Percentiles rank a stretch among this genome's conserved stretches.
Conservation (phyloP, 2,113 vertebrate species). For the Ceyx cyanopectus region DNA sequence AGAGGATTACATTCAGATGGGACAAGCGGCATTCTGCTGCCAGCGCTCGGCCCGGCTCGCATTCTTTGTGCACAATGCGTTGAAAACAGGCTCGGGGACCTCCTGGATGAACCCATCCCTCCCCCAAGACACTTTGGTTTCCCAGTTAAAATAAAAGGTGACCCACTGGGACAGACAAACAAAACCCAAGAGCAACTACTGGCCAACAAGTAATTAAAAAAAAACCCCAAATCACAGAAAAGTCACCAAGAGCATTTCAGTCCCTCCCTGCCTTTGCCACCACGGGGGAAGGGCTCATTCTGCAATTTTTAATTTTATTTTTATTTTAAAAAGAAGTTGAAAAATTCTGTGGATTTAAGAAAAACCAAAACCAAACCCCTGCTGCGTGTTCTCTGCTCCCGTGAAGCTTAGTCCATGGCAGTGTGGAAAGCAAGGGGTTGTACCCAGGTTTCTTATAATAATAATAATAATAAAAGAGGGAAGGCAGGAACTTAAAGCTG, state of each 20-base stretch:
- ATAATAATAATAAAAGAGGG: background rate
- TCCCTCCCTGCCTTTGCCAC: background rate
- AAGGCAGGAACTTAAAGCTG: background rate
- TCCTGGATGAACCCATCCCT: background rate
- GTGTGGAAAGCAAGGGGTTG: background rate
- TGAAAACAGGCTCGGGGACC: background rate
- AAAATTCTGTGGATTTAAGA: background rate
- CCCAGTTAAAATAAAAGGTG: background rate
- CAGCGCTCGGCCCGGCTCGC: background rate
- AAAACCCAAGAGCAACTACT: background rate
- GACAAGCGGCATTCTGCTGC: background rate
- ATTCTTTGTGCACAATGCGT: background rate
- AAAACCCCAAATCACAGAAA: background rate
- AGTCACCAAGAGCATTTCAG: background rate
- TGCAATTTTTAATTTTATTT: background rate
- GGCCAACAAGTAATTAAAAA: slow-evolving; percentile 10
- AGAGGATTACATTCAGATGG: background rate
- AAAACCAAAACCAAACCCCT: background rate
- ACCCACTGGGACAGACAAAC: background rate
- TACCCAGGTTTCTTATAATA: background rate
- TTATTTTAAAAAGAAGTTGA: background rate
- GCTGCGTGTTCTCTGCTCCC: background rate
- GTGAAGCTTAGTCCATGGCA: background rate
- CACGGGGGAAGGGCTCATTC: background rate
- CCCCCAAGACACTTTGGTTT: background rate